Conservation (phyloP, 2,888 invertebrate species). For the Allophyes oxyacanthae region DNA sequence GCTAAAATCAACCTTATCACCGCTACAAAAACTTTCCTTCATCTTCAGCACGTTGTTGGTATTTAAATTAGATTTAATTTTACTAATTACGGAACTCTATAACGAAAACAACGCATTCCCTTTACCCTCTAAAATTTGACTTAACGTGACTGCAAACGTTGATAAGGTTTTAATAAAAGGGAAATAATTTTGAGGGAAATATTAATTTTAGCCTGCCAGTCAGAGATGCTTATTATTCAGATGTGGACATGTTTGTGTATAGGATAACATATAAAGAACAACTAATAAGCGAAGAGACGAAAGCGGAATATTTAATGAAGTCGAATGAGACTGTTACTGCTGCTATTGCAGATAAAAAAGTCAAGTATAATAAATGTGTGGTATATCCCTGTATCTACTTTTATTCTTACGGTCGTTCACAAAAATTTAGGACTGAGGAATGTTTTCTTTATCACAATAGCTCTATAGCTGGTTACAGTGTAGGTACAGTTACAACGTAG, state of each 20-base stretch:
- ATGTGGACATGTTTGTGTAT: conserved; percentile 40
- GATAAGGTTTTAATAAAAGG: conserved; percentile 66
- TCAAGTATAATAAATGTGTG: conserved; percentile 25
- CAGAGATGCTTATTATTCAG: conserved; percentile 38
- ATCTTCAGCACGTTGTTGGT: conserved; percentile 27
- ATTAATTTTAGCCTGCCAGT: conserved; percentile 29
- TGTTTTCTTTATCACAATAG: conserved; percentile 3
- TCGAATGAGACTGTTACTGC: conserved; percentile 29
- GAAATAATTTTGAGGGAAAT: conserved; percentile 49
- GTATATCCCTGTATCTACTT: conserved; percentile 12
- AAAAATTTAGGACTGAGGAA: conserved; percentile 4
- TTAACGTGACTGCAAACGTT: conserved; percentile 58
- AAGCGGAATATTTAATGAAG: conserved; percentile 46
- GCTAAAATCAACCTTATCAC: too few relatives aligned
- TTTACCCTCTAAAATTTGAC: conserved; percentile 53
- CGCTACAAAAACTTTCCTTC: conserved; percentile 17
- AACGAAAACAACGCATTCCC: conserved; percentile 48
- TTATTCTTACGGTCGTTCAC: conserved; percentile 4
- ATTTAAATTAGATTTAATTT: conserved; percentile 49
- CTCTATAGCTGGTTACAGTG: neutral
- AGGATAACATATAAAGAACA: conserved; percentile 39
- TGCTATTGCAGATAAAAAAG: conserved; percentile 33
- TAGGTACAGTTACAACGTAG: too few relatives aligned
- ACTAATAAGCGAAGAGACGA: conserved; percentile 45
- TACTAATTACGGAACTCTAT: conserved; percentile 51